Evolutionary conservation across 2,888 invertebrate genomes (phyloP), one percentile per base, ranked within the genome.

Genomic region (Parasteatoda lunata): DNA sequence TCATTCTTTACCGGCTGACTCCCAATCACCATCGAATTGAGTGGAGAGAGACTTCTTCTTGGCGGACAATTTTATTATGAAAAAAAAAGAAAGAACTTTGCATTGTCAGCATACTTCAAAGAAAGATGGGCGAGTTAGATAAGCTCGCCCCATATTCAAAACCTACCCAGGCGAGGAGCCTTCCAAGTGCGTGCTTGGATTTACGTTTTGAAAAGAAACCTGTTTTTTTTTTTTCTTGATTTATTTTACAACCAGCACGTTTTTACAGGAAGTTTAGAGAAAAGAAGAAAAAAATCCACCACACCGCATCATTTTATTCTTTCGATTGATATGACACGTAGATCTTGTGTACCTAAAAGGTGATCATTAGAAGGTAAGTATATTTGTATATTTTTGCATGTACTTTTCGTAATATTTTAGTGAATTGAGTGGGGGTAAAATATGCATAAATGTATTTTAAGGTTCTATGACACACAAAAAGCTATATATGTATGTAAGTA

Each of bases 41-140:
- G 30, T 73, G 59, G 45, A 73, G 83, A 15, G 70, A 54, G 51
- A 48, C 64, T 75, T 79, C 71, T 76, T 59, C 75, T 49, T 52
- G 59, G 69, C 76, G 54, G 75, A 76, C 85, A 85, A 85, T 79
- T 85, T 85, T 85, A 75, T 85, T 70, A 85, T 85, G 70, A 85
- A 85, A 85, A 54, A 54, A 85, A 76, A 75, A 68, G 75, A 30
- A 30, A 30, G 30, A 30, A 30, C 30, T 75, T 85, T 85, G 85
- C 78, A 85, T 85, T 85, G 85, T 85, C 85, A 85, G 85, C 85
- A 85, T 76, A 80, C 78, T 85, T 78, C 78, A 70, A 70, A 75
- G 79, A 85, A 85, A 70, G 85, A 85, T 85, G 72, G 79, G 69
- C 64, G 85, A 69, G 85, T 71, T 65, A 85, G 85, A 85, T 85